Evolutionary conservation across 1,140 invertebrate species (phyloP).

Genomic region (Calephelis nemesis): DNA sequence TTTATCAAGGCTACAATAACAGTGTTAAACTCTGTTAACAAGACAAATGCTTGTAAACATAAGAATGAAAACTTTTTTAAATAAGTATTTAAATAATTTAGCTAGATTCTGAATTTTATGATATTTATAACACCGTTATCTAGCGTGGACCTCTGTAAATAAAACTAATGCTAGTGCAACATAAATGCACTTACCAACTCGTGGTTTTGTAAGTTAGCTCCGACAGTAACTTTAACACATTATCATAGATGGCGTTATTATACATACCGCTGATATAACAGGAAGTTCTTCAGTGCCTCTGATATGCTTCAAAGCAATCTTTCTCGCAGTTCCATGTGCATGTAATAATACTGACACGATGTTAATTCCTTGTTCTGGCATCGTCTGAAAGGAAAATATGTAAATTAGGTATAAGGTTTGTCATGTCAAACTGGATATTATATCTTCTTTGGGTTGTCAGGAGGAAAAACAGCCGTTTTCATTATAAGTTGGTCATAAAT

Average conservation of each 20-base stretch:
- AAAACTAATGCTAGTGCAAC: no score
- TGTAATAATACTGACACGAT: conserved; percentile 89
- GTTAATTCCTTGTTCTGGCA: conserved; percentile 88
- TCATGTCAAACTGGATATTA: no score
- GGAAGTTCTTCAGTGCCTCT: conserved; percentile 87
- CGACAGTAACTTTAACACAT: not conserved
- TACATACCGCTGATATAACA: conserved; percentile 83
- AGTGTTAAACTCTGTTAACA: no score
- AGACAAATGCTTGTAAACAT: no score
- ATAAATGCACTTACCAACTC: no score
- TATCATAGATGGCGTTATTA: conserved; percentile 34
- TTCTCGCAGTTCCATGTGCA: conserved; percentile 88
- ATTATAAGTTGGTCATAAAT: no score
- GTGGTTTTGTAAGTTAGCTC: not conserved
- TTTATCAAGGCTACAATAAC: no score
- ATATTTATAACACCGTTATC: conserved; percentile 22
- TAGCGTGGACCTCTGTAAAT: not conserved
- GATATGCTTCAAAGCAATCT: conserved; percentile 88
- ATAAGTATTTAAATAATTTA: not conserved
- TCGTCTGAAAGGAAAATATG: conserved; percentile 79
- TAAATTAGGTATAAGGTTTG: no score
- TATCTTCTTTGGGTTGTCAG: no score
- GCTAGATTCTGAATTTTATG: not conserved
- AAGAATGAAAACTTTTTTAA: not conserved
- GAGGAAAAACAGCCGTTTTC: no score